Evolutionary conservation across 2,113 vertebrate genomes (phyloP).

Genomic region (Recurvirostra avosetta): DNA sequence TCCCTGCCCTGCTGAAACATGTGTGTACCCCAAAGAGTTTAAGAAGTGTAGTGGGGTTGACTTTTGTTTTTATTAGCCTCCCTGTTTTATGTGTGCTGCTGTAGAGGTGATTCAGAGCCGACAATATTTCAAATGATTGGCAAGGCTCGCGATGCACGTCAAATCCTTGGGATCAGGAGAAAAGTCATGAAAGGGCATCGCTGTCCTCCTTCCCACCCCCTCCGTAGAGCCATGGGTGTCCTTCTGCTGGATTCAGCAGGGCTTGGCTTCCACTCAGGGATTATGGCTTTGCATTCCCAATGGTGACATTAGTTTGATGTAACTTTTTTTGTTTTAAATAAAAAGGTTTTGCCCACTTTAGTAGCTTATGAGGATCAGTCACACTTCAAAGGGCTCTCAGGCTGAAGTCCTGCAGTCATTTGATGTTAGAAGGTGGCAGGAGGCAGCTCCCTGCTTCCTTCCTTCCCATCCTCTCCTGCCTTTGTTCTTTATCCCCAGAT

Average conservation of each 20-base stretch:
- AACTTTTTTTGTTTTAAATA: not conserved
- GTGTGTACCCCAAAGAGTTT: not conserved
- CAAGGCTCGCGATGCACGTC: rapidly evolving
- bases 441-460: not conserved
- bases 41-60: not conserved
- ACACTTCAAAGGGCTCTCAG: not conserved
- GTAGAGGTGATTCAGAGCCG: not conserved
- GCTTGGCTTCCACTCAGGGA: not conserved
- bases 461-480: not conserved
- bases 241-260: not conserved
- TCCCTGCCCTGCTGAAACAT: not conserved
- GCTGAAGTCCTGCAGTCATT: not conserved
- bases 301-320: not conserved
- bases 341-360: not conserved
- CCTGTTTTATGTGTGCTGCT: not conserved
- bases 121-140: not conserved
- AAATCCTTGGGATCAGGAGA: not conserved
- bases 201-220: not conserved
- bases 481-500: not conserved
- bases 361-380: not conserved
- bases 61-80: not conserved
- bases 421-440: not conserved
- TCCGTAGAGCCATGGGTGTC: not conserved
- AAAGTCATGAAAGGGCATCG: not conserved
- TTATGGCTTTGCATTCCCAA: not conserved